These are phyloP conservation scores for Sceloporus tristichus DNA, from an alignment of 2,113 vertebrate genomes.

Conservation along the genomic window DNA sequence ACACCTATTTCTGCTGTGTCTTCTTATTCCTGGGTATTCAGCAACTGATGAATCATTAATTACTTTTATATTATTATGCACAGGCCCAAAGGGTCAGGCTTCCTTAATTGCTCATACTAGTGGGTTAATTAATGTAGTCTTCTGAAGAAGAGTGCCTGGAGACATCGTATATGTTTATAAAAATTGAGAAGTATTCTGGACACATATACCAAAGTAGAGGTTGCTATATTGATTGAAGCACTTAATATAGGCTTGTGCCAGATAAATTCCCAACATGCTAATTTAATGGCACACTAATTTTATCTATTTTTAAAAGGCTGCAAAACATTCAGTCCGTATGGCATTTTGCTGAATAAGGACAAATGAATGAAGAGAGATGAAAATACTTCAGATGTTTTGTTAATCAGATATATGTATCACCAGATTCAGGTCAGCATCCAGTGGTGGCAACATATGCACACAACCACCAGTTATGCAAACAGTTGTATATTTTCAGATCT, in stretches of 20 bases:
- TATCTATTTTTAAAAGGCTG: conserved; percentile 27
- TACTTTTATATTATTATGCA: conserved; percentile 36
- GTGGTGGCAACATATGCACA: no score
- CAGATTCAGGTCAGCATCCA: no score
- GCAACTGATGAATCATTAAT: conserved; percentile 36
- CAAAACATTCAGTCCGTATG: conserved; percentile 16
- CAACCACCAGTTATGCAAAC: no score
- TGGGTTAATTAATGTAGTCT: conserved; percentile 51
- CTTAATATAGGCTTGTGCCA: conserved; percentile 28
- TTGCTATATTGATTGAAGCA: conserved; percentile 42
- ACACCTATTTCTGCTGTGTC: not conserved
- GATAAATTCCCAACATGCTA: conserved; percentile 37
- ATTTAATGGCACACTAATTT: conserved; percentile 45
- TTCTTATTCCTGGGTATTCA: conserved; percentile 28
- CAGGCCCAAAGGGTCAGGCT: conserved; percentile 40
- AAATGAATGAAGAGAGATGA: conserved; percentile 11
- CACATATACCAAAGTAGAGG: not conserved
- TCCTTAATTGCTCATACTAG: conserved; percentile 42
- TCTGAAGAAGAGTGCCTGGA: conserved; percentile 52
- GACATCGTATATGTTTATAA: conserved; percentile 6
- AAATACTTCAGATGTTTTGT: conserved; percentile 30
- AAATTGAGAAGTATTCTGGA: conserved; percentile 45
- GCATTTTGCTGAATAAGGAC: conserved; percentile 3
- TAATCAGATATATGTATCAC: conserved; percentile 35
- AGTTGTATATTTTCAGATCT: no score